Evolutionary conservation across 2,113 vertebrate species (phyloP), one percentile per base, ranked within the genome.

Genomic region (human): DNA sequence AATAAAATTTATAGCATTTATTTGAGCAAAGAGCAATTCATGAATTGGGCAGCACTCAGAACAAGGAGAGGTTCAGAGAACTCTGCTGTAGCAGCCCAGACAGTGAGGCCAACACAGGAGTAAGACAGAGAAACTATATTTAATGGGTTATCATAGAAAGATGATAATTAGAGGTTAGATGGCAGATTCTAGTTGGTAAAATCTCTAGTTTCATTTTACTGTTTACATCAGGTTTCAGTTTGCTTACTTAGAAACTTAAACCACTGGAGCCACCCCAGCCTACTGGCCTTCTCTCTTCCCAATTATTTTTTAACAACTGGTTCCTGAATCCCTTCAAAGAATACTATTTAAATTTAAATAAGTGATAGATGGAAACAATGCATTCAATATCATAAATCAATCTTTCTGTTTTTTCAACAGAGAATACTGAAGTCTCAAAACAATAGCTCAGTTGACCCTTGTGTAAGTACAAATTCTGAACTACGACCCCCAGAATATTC

Each of bases 401-500:
- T 80, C 57, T 76, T 96, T 93, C 75, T 93, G 48, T 93, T 38
- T 78, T 64, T 96, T 88, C 64, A 70, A 35, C 11, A 35, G 89
- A 76, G 1, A 55, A 84, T 3, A 18, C 43, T 0, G 11, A 6
- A 38, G 6, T 30, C 38, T 88, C 4, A 27, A 0, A 8, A 35
- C n/a, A 38, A 38, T 3, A 40, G 1, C 22, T 9, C 48, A 27
- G n/a, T 1, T 43, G 22, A 90, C 22, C 40, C 38, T 6, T 43
- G 6, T 38, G 97, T 96, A 96, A 98, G 97, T 97, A 93, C 2
- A 25, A 72, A 50, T 13, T 43, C 12, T n/a, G 9, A 18, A 10
- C 76, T 70, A 3, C 45, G 18, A 40, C 25, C 30, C 25, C 23
- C 32, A 45, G 43, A 40, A 52, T 25, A 52, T 35, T 0, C 4